Evolutionary conservation across 2,113 vertebrate species (phyloP).

Genomic region (Mobula birostris): DNA sequence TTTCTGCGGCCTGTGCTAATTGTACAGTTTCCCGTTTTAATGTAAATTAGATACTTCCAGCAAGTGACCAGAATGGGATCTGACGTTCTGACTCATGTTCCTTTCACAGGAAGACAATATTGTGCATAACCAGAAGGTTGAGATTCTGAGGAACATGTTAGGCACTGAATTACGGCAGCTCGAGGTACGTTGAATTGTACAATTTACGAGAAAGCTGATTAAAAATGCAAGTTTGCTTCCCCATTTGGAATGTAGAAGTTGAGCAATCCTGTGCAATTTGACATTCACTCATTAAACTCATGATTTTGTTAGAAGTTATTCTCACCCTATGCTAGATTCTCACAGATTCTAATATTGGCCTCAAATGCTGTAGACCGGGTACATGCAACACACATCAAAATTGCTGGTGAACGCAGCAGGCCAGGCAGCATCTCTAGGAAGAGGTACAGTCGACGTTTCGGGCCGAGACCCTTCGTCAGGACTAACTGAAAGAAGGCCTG

Average conservation of each 20-base stretch:
- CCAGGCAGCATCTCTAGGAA: too few species aligned
- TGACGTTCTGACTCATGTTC: neutral
- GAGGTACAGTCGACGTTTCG: too few species aligned
- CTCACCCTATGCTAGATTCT: too few species aligned
- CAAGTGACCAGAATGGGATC: neutral
- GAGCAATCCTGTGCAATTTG: neutral
- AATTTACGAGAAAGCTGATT: neutral
- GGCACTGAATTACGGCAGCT: conserved; percentile 76
- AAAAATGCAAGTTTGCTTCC: neutral
- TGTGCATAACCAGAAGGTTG: conserved; percentile 74
- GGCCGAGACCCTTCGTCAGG: too few species aligned
- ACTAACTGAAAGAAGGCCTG: neutral
- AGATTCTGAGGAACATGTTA: conserved; percentile 74
- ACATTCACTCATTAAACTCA: neutral
- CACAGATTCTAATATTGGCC: neutral
- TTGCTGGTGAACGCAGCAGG: too few species aligned
- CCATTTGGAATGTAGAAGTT: neutral
- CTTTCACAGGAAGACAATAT: conserved; percentile 76
- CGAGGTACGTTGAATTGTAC: conserved; percentile 59
- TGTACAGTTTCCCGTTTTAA: neutral
- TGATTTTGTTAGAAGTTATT: neutral
- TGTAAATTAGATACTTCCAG: neutral
- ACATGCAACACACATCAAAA: too few species aligned
- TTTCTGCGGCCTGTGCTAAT: too few species aligned
- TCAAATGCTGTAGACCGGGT: neutral